Base-by-base conservation (phyloP, 2,797 vertebrate genomes). In the Fratercula arctica region DNA sequence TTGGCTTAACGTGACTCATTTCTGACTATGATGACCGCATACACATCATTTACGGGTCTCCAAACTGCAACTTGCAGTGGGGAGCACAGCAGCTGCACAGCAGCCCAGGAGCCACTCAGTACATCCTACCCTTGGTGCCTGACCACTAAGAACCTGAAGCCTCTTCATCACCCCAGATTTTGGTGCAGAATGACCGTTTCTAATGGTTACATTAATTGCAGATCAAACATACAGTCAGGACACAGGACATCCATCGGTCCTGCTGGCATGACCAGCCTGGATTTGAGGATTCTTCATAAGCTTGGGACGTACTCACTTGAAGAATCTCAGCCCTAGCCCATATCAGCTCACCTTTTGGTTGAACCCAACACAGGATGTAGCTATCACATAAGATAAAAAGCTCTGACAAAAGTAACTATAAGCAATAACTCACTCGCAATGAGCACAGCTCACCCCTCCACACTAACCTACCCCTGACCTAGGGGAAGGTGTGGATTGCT, bases 391-490 rank as follows among this genome's bases (percentile, higher is more conserved):
- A 69, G 6, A 35, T 23, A 57, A 54, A 56, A 64, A 64, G 53
- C 73, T 63, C n/a, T 60, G 20, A 33, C 45, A 75, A 70, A 85
- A 43, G 18, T 43, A 80, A 13, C 9, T 25, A 9, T 10, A 63
- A 56, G 43, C 29, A 91, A 2, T 17, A 66, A 43, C 68, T n/a
- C 3, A 2, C 23, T 77, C 2, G 0, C 50, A 61, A 4, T 0
- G 7, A 72, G 37, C 33, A 33, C 37, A 61, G 57, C 24, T 87
- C 31, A n/a, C 3, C 45, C 48, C 35, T 43, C 39, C 33, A 41
- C 54, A 5, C 43, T 23, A 75, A 33, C 7, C 66, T 54, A 20
- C 26, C 14, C 63, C 33, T 48, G 48, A 53, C 4, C 17, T 23
- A 51, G 51, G 43, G 28, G 25, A 87, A 69, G 29, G 35, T n/a